phyloP scores from a whole-genome alignment of 1,140 invertebrate species.

The Papilio polytes region DNA sequence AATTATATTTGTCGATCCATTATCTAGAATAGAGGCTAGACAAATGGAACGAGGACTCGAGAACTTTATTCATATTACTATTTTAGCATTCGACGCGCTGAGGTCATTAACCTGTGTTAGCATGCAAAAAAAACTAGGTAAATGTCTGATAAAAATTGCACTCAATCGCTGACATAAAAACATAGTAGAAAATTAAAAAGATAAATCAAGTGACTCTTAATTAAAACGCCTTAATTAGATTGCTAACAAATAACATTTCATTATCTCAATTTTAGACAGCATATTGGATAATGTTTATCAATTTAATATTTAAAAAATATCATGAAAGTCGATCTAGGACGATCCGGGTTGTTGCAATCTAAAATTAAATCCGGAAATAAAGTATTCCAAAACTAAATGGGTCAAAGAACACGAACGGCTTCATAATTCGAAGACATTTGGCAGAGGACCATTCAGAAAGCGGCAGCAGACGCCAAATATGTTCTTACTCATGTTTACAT shows the following conservation, averaged over 20 bases:
- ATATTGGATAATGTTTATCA: background rate
- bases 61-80: constrained; percentile 2
- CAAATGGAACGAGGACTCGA: constrained; percentile 5
- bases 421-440: constrained; percentile 32
- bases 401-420: constrained; percentile 11
- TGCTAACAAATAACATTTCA: background rate
- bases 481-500: constrained; percentile 48
- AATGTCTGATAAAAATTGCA: constrained; percentile 15
- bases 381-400: constrained; percentile 22
- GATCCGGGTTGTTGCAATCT: background rate
- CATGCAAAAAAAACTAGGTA: constrained; percentile 15
- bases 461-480: constrained; percentile 16
- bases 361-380: background rate
- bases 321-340: background rate
- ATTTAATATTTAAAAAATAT: background rate
- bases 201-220: background rate
- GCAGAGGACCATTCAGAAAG: constrained; percentile 21
- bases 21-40: constrained; percentile 12
- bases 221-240: background rate
- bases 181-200: constrained; percentile 4
- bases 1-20: constrained; percentile 13
- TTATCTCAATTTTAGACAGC: background rate
- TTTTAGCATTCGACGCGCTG: constrained; percentile 9
- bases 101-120: background rate
- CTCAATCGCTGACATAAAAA: constrained; percentile 2